These are phyloP conservation scores for Tamias sibiricus DNA, from an alignment of 2,113 vertebrate species.

Conservation along the genomic window DNA sequence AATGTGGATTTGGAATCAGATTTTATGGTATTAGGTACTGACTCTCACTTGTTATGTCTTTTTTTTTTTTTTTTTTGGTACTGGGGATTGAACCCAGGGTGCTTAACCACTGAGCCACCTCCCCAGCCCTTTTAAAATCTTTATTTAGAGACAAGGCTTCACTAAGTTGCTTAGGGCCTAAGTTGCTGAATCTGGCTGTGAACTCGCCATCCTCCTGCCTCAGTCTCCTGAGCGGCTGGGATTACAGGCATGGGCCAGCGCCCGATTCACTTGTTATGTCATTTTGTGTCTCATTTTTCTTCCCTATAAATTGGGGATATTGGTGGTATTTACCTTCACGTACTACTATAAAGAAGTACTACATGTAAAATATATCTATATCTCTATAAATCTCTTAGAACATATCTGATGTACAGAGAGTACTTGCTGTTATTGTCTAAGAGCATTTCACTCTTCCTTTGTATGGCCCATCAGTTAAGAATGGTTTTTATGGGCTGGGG, in stretches of 20 bases:
- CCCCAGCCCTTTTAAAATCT: too few species aligned
- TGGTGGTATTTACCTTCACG: not conserved
- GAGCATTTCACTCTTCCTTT: not conserved
- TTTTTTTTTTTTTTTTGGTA: too few species aligned
- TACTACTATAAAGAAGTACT: not conserved
- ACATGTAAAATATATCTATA: not conserved
- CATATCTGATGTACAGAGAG: not conserved
- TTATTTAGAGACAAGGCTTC: too few species aligned
- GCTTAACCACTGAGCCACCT: too few species aligned
- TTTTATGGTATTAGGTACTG: not conserved
- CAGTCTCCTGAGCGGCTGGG: too few species aligned
- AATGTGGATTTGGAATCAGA: not conserved
- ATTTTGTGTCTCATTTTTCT: not conserved
- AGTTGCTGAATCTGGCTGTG: too few species aligned
- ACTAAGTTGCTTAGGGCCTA: too few species aligned
- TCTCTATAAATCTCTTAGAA: not conserved
- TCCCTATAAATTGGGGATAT: not conserved
- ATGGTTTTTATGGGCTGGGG: too few species aligned
- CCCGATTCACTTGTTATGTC: not conserved
- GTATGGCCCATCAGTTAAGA: not conserved
- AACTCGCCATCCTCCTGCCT: too few species aligned
- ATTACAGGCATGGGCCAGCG: too few species aligned
- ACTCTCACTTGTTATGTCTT: not conserved
- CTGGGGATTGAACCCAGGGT: too few species aligned
- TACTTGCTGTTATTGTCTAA: not conserved